Evolutionary conservation across 2,113 vertebrate genomes (phyloP).

Genomic region (Hippocampus comes): DNA sequence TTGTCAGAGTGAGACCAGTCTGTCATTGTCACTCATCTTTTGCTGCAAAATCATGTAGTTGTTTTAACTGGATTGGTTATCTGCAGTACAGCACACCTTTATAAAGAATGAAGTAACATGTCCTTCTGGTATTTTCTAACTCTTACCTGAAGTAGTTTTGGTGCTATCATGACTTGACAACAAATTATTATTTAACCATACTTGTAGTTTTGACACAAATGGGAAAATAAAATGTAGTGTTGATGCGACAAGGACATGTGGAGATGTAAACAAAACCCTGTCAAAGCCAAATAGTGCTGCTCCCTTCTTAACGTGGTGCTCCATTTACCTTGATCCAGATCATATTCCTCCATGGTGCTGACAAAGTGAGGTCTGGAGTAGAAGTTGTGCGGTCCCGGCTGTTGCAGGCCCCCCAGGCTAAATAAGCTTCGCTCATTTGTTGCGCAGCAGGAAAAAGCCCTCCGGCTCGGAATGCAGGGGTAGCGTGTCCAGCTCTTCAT

Average conservation of each 20-base stretch:
- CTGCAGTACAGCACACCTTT: not conserved
- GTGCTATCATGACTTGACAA: not conserved
- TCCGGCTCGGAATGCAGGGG: constrained; percentile 89
- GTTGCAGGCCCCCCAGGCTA: constrained; percentile 94
- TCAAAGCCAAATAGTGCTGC: not conserved
- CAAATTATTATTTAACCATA: not conserved
- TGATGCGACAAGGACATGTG: not conserved
- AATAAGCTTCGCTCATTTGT: constrained; percentile 80
- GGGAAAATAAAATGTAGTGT: not conserved
- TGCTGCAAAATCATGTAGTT: not conserved
- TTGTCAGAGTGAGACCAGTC: not conserved
- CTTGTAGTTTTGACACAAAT: not conserved
- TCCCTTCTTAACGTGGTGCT: not conserved
- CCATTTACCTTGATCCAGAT: constrained; percentile 84
- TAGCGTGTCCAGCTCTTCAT: constrained; percentile 87
- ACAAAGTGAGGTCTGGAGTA: constrained; percentile 98
- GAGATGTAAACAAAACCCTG: too few species aligned
- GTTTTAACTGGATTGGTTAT: not conserved
- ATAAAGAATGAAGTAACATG: not conserved
- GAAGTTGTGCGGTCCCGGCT: constrained; percentile 97
- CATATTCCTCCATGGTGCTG: constrained; percentile 94
- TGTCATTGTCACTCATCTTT: not conserved
- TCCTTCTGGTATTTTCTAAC: not conserved
- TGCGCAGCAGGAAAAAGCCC: constrained; percentile 89
- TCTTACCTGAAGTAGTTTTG: not conserved